Evolutionary conservation across 2,797 vertebrate species (phyloP).

Genomic region (Otolemur crassicaudatus): DNA sequence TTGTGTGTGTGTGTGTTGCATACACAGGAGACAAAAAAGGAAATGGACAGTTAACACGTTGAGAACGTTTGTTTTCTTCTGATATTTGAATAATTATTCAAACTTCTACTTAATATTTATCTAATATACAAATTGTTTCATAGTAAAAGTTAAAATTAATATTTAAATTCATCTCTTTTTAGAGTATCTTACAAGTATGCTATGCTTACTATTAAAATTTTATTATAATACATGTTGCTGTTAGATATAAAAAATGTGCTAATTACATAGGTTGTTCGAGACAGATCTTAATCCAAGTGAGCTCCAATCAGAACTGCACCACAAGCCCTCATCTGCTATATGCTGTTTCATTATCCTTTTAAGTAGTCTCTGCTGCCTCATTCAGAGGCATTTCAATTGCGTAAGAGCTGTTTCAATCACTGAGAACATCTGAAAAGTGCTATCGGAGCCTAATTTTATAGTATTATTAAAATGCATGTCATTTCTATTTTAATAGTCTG

Average conservation of each 20-base stretch:
- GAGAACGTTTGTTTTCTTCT: neutral
- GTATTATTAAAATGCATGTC: constrained; percentile 57
- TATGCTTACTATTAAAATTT: constrained; percentile 1
- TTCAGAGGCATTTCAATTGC: constrained; percentile 66
- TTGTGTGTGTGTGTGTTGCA: neutral
- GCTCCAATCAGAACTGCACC: neutral
- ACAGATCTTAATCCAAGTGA: constrained; percentile 17
- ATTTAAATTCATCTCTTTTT: neutral
- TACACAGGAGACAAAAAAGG: too few species aligned
- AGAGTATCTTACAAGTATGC: neutral
- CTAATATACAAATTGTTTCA: neutral
- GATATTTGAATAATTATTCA: neutral
- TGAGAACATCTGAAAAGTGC: constrained; percentile 27
- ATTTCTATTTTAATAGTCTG: constrained; percentile 12
- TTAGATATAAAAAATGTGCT: neutral
- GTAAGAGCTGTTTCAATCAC: constrained; percentile 25
- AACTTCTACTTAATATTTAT: neutral
- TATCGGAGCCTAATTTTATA: constrained; percentile 19
- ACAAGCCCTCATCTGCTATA: neutral
- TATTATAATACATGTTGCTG: neutral
- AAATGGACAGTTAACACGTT: neutral
- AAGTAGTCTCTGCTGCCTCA: constrained; percentile 53
- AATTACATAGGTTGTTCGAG: neutral
- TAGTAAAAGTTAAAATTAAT: neutral
- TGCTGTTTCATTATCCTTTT: neutral